Conservation (phyloP, 2,797 vertebrate genomes). For the Miichthys miiuy region DNA sequence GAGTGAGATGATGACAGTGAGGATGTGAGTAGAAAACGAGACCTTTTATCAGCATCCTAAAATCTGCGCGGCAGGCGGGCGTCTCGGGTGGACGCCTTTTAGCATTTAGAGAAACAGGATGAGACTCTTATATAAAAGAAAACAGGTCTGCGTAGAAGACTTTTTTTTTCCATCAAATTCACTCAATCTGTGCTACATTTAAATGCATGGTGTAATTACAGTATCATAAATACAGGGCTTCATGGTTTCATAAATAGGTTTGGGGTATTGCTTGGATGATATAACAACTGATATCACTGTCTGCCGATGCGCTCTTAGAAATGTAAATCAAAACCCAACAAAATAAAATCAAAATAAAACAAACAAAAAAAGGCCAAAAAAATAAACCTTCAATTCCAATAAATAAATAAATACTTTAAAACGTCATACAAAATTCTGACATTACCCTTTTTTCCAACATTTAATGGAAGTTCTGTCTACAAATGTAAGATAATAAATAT, state of each 20-base stretch:
- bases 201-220: constrained; percentile 71
- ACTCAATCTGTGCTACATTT: constrained; percentile 78
- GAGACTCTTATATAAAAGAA: constrained; percentile 63
- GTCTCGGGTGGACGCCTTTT: constrained; percentile 45
- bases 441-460: constrained; percentile 80
- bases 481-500: constrained; percentile 90
- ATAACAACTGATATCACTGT: constrained; percentile 71
- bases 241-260: constrained; percentile 60
- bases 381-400: constrained; percentile 81
- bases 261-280: constrained; percentile 84
- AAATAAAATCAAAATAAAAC: constrained; percentile 30
- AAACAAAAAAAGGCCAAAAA: constrained; percentile 79
- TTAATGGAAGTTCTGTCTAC: constrained; percentile 85
- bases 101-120: constrained; percentile 60
- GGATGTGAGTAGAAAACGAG: constrained; percentile 71
- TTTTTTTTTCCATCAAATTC: constrained; percentile 49
- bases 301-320: constrained; percentile 65
- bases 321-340: constrained; percentile 61
- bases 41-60: constrained; percentile 64
- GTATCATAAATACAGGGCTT: constrained; percentile 70
- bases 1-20: constrained; percentile 72
- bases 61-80: constrained; percentile 48
- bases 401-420: constrained; percentile 88
- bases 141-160: constrained; percentile 45
- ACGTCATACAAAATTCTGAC: constrained; percentile 85